Evolutionary conservation across 2,113 vertebrate genomes (phyloP), one percentile per base, ranked within the genome.

Genomic region (Martes martes): DNA sequence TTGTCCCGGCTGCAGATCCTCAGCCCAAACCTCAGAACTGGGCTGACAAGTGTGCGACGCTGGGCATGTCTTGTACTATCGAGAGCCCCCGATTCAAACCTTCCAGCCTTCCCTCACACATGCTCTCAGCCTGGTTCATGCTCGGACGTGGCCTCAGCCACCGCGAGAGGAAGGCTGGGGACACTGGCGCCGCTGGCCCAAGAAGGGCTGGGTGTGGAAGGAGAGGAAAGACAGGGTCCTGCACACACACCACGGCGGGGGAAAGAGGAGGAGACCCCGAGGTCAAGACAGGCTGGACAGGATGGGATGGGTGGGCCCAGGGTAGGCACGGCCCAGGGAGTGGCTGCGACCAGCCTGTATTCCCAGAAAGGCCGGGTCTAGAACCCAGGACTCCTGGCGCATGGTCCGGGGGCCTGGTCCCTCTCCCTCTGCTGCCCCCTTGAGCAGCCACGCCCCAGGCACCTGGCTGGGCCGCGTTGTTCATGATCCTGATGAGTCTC

Each of bases 401-500:
- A 28, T 39, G 0, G 21, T 13, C 28, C 7, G 11, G 18, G 50
- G 33, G 16, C 67, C 95, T 42, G 42, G 52, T 10, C 50, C 42
- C 84, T 47, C 21, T 24, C 33, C 78, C 55, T 45, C 33, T 4
- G 13, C 2, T 3, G 1, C 18, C n/a, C 39, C 73, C 1, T 15
- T 19, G 59, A 6, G 42, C 8, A 18, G 76, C 52, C 4, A 31
- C 0, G 1, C 39, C 73, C 55, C 2, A 1, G 21, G 73, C 74
- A 99, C 99, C 99, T 99, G 99, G 99, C 92, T 99, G 99, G 45
- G 99, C 99, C 28, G 99, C 99, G 1, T 98, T 99, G 98, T 99
- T 99, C 99, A 99, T 99, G 88, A 99, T 99, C 91, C 99, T 98
- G 96, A 99, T 99, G n/a, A 99, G 99, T 79, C 99, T 98, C 94